Evolutionary conservation across 2,113 vertebrate species (phyloP), one percentile per base, ranked within the genome.

Genomic region (Antennarius striatus): DNA sequence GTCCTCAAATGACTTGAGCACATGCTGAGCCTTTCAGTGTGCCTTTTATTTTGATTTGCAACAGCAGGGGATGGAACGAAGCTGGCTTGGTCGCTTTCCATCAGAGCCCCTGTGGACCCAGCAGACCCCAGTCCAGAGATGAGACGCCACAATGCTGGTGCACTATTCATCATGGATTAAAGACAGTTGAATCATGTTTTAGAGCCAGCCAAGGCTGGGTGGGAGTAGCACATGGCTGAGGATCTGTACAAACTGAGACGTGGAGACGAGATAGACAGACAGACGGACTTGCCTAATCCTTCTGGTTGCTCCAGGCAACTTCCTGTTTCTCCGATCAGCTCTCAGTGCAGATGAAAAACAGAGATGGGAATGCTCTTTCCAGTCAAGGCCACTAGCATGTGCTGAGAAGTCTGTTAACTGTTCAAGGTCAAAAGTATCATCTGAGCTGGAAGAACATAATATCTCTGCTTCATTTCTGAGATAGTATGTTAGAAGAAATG

Each of bases 161-260:
- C 80, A 88, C 63, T 84, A 66, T 80, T 85, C 83, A 83, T 85
- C 10, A 67, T 70, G 75, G 72, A 90, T 79, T 63, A 65, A 85
- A 86, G 73, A 89, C 84, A 87, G 86, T 86, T 85, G 85, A 88
- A 88, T 86, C 83, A 86, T 81, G 81, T 52, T 68, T 75, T 49
- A 70, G 74, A 75, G 76, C 42, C n/a, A 67, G 51, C 66, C 61
- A 46, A 48, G 63, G 32, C 61, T 40, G 57, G 63, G 60, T 43
- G 53, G 42, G 61, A 60, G 68, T 59, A 17, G 56, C 60, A 66
- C 48, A 63, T 53, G 73, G 74, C 16, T 12, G 73, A 75, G 2
- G 63, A 72, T 73, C 66, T 77, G 71, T 29, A 2, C 56, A 64
- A 77, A 73, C 52, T 12, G n/a, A 79, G 72, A 80, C 17, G 3